Evolutionary conservation across 2,113 vertebrate species (phyloP).

Genomic region (Caracal caracal): DNA sequence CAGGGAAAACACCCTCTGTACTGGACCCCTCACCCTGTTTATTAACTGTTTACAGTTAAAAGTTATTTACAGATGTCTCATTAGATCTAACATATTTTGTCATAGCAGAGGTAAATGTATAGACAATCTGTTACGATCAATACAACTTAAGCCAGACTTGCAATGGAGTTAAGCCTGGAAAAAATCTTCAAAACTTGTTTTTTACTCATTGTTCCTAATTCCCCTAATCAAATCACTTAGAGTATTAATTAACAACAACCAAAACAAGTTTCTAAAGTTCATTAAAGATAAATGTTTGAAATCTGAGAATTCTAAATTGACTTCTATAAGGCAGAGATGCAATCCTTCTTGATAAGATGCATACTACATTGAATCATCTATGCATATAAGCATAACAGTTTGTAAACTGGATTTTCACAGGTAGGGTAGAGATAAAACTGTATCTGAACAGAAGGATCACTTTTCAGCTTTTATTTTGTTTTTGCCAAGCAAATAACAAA

Average conservation of each 20-base stretch:
- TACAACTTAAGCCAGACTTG: slow-evolving; percentile 10
- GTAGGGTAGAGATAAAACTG: background rate
- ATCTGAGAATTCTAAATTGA: background rate
- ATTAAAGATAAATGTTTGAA: slow-evolving; percentile 39
- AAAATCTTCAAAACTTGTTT: slow-evolving; percentile 15
- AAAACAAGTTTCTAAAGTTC: background rate
- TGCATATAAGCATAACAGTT: background rate
- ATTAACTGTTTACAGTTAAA: slow-evolving; percentile 32
- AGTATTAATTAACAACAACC: background rate
- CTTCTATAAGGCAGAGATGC: background rate
- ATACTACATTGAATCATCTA: background rate
- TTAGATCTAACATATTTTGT: slow-evolving; percentile 19
- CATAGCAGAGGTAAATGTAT: background rate
- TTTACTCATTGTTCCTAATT: slow-evolving; percentile 32
- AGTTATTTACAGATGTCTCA: background rate
- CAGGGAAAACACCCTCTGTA: background rate
- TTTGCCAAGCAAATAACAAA: slow-evolving; percentile 35
- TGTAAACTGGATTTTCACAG: background rate
- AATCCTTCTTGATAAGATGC: background rate
- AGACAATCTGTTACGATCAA: background rate
- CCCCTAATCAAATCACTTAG: background rate
- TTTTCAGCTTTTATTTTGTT: slow-evolving; percentile 1
- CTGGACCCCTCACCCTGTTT: background rate
- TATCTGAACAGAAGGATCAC: background rate
- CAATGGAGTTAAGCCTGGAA: background rate